Conservation (phyloP, 2,797 vertebrate species). For the Coilia nasus region DNA sequence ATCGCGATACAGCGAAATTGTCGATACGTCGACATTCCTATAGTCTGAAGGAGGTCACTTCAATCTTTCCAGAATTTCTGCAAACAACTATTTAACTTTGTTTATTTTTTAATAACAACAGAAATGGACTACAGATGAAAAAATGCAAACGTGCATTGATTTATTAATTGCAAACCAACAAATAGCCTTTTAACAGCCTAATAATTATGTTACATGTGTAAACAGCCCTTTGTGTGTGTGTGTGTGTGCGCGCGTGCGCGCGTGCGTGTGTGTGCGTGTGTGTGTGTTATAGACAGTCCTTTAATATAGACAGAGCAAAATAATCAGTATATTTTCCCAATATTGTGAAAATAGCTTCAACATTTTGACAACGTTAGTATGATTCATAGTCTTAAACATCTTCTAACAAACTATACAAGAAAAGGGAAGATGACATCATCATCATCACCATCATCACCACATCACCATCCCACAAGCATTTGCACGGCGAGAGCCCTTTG, state of each 20-base stretch:
- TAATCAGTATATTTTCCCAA: not conserved
- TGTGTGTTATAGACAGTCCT: not conserved
- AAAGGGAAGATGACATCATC: slow-evolving; percentile 69
- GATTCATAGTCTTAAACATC: not conserved
- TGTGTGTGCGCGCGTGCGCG: not conserved
- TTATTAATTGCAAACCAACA: not conserved
- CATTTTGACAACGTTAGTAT: not conserved
- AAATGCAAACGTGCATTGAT: not conserved
- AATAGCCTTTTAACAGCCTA: too few relatives aligned
- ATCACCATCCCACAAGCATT: slow-evolving; percentile 61
- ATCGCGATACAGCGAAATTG: too few relatives aligned
- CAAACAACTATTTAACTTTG: not conserved
- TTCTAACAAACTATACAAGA: slow-evolving; percentile 58
- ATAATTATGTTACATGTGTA: not conserved
- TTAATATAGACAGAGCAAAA: not conserved
- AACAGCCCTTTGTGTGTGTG: not conserved
- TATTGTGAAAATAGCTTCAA: not conserved
- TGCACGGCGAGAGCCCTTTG: slow-evolving; percentile 59
- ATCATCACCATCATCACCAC: slow-evolving; percentile 33
- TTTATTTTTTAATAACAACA: not conserved
- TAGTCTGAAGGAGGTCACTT: not conserved
- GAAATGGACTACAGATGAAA: not conserved
- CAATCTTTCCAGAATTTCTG: not conserved
- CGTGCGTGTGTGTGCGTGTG: not conserved
- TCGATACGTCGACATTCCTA: not conserved